phyloP scores from a whole-genome alignment of 2,888 invertebrate species.

The Tipula unca region DNA sequence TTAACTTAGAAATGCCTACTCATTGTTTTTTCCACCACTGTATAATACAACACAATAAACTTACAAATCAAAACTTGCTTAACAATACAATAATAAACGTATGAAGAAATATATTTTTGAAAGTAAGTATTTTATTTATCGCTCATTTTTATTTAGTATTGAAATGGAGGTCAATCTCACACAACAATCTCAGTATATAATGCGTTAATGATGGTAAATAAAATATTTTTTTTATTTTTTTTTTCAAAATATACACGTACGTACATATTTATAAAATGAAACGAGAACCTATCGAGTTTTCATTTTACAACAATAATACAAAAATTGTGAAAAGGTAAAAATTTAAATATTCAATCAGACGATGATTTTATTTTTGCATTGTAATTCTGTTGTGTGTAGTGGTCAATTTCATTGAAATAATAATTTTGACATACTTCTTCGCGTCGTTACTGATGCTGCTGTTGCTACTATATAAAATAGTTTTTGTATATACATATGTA shows the following conservation, averaged over 20 bases:
- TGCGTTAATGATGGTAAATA: constrained; percentile 8
- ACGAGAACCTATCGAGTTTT: background rate
- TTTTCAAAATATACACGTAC: background rate
- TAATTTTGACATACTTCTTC: background rate
- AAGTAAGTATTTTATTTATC: background rate
- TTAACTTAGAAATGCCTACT: too few relatives aligned
- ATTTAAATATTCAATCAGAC: background rate
- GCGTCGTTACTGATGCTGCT: background rate
- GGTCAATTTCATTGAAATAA: constrained; percentile 14
- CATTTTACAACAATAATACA: background rate
- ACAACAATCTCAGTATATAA: background rate
- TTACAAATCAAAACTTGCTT: background rate
- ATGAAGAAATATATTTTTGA: background rate
- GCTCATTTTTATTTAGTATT: background rate
- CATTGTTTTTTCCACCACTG: background rate
- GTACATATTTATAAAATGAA: background rate
- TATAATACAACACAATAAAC: background rate
- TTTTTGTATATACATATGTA: background rate
- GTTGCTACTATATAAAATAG: background rate
- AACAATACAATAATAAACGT: background rate
- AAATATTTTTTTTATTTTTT: background rate
- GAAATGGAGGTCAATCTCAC: constrained; percentile 8
- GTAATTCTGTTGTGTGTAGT: background rate
- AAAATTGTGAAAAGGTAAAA: background rate
- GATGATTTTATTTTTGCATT: background rate